These are phyloP conservation scores for Excalfactoria chinensis DNA, from an alignment of 2,113 vertebrate species.

Conservation along the genomic window DNA sequence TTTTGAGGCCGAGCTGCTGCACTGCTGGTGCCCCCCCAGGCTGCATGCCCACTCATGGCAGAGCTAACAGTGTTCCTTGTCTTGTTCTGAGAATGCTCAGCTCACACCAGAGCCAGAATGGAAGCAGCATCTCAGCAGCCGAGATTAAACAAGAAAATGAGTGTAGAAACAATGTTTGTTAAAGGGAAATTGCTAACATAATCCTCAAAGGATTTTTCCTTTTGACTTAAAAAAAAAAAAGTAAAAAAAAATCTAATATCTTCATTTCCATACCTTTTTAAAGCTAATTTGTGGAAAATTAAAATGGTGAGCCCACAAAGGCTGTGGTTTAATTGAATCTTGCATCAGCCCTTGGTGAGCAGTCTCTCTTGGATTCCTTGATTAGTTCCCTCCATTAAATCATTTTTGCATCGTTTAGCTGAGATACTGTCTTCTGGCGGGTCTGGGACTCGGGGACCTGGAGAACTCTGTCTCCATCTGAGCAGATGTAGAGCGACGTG, in stretches of 20 bases:
- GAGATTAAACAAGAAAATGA: constrained; percentile 46
- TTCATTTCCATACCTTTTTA: constrained; percentile 81
- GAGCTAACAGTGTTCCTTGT: neutral
- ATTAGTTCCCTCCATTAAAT: constrained; percentile 77
- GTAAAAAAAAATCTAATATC: constrained; percentile 72
- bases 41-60: too few relatives aligned
- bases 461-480: constrained; percentile 49
- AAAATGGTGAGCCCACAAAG: constrained; percentile 77
- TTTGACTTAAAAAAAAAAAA: constrained; percentile 67
- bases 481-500: constrained; percentile 15
- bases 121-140: constrained; percentile 26
- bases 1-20: neutral
- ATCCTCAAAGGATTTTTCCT: constrained; percentile 79
- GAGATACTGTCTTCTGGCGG: constrained; percentile 61
- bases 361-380: constrained; percentile 77
- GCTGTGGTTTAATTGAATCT: constrained; percentile 82
- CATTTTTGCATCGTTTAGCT: constrained; percentile 65
- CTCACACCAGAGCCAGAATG: neutral
- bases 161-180: constrained; percentile 52
- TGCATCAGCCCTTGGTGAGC: constrained; percentile 66
- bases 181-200: constrained; percentile 68
- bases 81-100: neutral
- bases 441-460: constrained; percentile 62
- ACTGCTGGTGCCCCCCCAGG: too few relatives aligned
- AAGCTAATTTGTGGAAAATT: constrained; percentile 86